Base-by-base conservation (phyloP, 2,113 vertebrate genomes). In the Dromiciops gliroides region DNA sequence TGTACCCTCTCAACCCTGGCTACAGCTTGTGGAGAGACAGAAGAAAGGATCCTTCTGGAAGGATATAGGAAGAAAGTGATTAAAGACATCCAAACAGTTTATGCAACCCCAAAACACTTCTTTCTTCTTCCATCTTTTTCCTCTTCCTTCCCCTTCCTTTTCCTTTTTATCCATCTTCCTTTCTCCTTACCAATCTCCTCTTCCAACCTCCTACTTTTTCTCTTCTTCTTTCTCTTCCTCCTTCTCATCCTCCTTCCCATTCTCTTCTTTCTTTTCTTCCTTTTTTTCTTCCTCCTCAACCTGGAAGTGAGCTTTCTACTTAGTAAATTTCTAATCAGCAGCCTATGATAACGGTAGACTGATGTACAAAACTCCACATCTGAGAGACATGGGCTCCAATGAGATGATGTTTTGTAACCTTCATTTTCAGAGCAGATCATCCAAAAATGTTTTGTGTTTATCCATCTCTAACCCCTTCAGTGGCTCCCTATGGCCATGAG, bases 391-490 rank as follows among this genome's bases (percentile, higher is more conserved):
- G 8, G 28, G 8, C 56, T 75, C 89, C 89, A 48, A 60, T 16
- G 0, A 95, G 94, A 89, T 51, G 16, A 75, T 28, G 8, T 67
- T 47, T 92, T 89, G 56, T 91, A 92, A 53, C 47, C 23, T 91
- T 92, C 48, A 8, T 89, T 90, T 83, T 90, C 19, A 23, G 60
- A 75, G n/a, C 0, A 44, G 16, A 23, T 44, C 44, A 19, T 83
- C 37, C 44, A 60, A 88, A 90, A 95, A 88, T 93, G 60, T 53
- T 90, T 96, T 50, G 90, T 48, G 8, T 37, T 91, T 96, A 92
- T 91, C 95, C 83, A 52, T 47, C 10, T 60, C 67, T 19, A 75
- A n/a, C 19, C 37, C 7, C n/a, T 23, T 75, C 19, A 67, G 6
- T 83, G n/a, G 67, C 7, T 44, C 19, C 37, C 67, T 2, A 44